Percentiles rank a stretch among this genome's conserved stretches.
phyloP scores from a whole-genome alignment of 2,113 vertebrate genomes.

The Petromus typicus region DNA sequence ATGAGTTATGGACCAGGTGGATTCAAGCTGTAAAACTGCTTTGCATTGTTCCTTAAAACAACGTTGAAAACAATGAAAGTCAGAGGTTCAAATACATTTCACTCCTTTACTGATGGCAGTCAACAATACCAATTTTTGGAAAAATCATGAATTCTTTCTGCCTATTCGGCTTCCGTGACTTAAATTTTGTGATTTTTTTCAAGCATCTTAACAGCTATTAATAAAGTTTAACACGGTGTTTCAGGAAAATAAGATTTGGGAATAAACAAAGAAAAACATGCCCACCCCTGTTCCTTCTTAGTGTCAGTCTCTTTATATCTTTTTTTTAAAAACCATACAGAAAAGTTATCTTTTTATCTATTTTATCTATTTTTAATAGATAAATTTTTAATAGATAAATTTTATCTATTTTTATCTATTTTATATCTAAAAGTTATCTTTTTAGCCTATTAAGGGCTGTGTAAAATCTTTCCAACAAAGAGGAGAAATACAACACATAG shows the following conservation, averaged over 20 bases:
- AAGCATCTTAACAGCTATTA: not conserved
- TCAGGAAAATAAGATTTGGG: not conserved
- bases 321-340: not conserved
- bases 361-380: too few relatives aligned
- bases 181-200: not conserved
- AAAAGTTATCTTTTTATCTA: not conserved
- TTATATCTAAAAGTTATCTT: not conserved
- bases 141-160: constrained; percentile 2
- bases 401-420: too few relatives aligned
- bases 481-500: not conserved
- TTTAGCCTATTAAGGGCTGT: not conserved
- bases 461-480: not conserved
- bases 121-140: not conserved
- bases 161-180: not conserved
- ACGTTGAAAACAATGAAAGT: not conserved
- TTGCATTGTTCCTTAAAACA: not conserved
- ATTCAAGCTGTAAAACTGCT: not conserved
- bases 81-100: constrained; percentile 3
- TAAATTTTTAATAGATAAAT: too few relatives aligned
- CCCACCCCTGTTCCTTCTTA: not conserved
- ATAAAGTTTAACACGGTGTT: not conserved
- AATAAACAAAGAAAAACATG: not conserved
- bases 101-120: not conserved
- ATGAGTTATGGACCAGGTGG: not conserved
- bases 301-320: not conserved